phyloP scores from a whole-genome alignment of 1,140 invertebrate genomes.

The Hylyphantes graminicola region DNA sequence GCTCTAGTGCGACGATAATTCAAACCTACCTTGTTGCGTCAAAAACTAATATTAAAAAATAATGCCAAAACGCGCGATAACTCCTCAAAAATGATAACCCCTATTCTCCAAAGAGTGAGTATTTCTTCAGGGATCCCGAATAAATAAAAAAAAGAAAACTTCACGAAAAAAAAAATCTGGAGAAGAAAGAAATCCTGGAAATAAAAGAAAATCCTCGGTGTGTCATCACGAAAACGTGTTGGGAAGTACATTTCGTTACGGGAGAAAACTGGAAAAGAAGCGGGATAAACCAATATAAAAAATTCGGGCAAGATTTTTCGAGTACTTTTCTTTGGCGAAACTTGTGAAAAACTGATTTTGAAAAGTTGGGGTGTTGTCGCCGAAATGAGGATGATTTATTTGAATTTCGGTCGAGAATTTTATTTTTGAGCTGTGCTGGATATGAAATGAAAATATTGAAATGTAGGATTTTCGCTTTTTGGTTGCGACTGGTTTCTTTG shows the following conservation, averaged over 20 bases:
- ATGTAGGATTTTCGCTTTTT: no score
- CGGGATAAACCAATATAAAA: constrained; percentile 51
- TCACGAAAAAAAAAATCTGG: not conserved
- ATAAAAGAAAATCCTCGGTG: constrained; percentile 37
- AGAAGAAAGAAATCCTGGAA: constrained; percentile 6
- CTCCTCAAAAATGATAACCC: not conserved
- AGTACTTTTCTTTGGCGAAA: constrained; percentile 14
- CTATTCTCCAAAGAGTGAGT: constrained; percentile 22
- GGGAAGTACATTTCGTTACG: constrained; percentile 41
- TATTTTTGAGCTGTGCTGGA: not conserved
- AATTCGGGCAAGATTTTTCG: constrained; percentile 32
- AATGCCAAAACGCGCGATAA: no score
- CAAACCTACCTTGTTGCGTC: no score
- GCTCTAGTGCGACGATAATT: no score
- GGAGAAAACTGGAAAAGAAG: constrained; percentile 16
- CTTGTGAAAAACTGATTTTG: constrained; percentile 53
- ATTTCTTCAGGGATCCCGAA: constrained; percentile 12
- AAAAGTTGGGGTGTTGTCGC: constrained; percentile 40
- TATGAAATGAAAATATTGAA: no score
- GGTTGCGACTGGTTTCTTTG: no score
- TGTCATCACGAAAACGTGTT: constrained; percentile 28
- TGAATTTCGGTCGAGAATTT: not conserved
- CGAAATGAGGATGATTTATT: constrained; percentile 50
- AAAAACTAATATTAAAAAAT: no score
- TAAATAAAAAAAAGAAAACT: constrained; percentile 39